phyloP scores from a whole-genome alignment of 2,797 vertebrate species.

The Alectoris magna region DNA sequence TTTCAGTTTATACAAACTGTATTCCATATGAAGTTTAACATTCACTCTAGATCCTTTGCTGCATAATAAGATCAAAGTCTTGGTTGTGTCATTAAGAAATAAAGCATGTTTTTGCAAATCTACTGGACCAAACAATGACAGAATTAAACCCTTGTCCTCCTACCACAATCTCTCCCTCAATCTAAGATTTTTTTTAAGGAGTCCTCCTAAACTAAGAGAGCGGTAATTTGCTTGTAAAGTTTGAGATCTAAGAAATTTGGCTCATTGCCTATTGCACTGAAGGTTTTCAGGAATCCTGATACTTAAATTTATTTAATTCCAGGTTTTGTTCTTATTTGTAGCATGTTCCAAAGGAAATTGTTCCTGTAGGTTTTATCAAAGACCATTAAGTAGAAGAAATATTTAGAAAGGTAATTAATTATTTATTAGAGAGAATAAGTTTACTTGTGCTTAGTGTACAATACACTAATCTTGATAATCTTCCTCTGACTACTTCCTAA shows the following conservation, averaged over 20 bases:
- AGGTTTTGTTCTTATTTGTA: neutral
- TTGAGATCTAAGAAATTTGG: neutral
- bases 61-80: neutral
- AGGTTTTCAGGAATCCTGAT: neutral
- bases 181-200: neutral
- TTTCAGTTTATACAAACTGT: neutral
- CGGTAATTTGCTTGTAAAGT: neutral
- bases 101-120: neutral
- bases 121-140: neutral
- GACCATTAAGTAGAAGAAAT: neutral
- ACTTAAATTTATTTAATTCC: neutral
- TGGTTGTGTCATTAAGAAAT: neutral
- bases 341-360: neutral
- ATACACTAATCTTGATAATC: neutral
- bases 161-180: neutral
- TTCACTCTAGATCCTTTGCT: neutral
- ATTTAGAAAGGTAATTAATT: neutral
- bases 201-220: neutral
- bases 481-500: neutral
- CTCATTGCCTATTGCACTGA: neutral
- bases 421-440: neutral
- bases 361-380: neutral
- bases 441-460: neutral
- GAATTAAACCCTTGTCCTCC: constrained; percentile 5
- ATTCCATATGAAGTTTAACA: neutral